Evolutionary conservation across 1,140 invertebrate genomes (phyloP), one percentile per base, ranked within the genome.

Genomic region (Drosophila parabipectinata): DNA sequence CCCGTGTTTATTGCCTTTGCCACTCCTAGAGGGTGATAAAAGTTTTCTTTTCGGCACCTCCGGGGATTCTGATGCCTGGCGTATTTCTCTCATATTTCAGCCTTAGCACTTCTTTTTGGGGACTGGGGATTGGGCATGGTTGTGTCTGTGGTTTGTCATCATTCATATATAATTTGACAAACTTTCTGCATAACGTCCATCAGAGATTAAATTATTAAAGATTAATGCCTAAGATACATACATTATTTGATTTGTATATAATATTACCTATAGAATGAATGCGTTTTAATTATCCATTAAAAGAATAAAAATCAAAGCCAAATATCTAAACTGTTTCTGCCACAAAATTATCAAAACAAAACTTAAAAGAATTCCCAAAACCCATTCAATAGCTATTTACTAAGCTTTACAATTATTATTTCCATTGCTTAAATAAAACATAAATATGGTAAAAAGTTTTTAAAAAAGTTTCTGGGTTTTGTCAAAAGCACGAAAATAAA

Each of bases 1-100:
- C 59, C 62, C 45, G 78, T 88, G 79, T 88, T 87, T 88, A 87
- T 87, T 82, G 82, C 82, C 67, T 53, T 45, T 73, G 81, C 67
- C 57, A 56, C 72, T 66, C 60, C 58, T 34, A 39, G 69, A 18
- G 52, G 24, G 15, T 9, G 28, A 66, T 64, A 62, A 81, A 72
- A 80, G 28, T 63, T 87, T 87, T 87, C 75, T 57, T 63, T 57
- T 24, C 60, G 32, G 9, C 37, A 61, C 72, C 58, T 67, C 51
- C 21, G 48, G 66, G 79, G 54, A 62, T 53, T 72, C 62, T 44
- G 26, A 64, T 67, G 59, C 63, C 59, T 47, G 44, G 63, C 21
- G 34, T 12, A 26, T 32, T 60, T 34, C 30, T 71, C 57, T 87
- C 78, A 87, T 77, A 81, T 81, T 77, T 81, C 77, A 79, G 55